Evolutionary conservation across 64 coral and sea anemone species (phyloP).

Genomic region (Acropora yongei): DNA sequence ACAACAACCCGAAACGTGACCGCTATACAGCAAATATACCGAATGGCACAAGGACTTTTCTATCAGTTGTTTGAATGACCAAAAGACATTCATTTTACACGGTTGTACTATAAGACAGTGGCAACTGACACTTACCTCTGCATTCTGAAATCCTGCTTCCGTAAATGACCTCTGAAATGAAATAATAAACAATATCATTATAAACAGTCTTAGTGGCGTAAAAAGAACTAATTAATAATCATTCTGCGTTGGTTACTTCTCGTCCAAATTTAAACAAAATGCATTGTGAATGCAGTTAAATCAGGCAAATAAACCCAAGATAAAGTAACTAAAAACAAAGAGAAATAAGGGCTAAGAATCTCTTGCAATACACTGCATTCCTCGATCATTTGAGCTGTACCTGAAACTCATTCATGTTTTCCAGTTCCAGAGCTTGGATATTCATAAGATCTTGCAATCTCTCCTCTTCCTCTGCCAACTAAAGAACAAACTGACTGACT

Average conservation of each 20-base stretch:
- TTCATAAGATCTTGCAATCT: slow-evolving; percentile 49
- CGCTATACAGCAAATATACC: background rate
- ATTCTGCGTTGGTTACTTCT: too few relatives aligned
- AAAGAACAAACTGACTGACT: background rate
- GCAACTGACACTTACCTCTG: slow-evolving; percentile 63
- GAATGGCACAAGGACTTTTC: background rate
- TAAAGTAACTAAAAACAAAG: too few relatives aligned
- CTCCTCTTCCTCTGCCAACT: slow-evolving; percentile 66
- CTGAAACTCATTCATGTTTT: slow-evolving; percentile 42
- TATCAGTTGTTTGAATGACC: background rate
- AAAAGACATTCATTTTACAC: background rate
- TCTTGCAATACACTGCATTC: too few relatives aligned
- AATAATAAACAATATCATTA: background rate
- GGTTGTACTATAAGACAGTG: background rate
- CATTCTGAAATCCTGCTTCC: slow-evolving; percentile 76
- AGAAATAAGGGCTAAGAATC: too few relatives aligned
- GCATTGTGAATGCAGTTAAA: too few relatives aligned
- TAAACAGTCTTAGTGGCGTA: too few relatives aligned
- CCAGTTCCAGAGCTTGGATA: slow-evolving; percentile 59
- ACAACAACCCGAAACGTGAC: too few relatives aligned
- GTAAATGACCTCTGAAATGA: slow-evolving; percentile 70
- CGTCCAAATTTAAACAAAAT: too few relatives aligned
- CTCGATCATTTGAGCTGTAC: background rate
- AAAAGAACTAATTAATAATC: too few relatives aligned
- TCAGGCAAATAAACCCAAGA: too few relatives aligned